Percentiles rank a stretch among this genome's conserved stretches.
These are phyloP conservation scores for Calliscelio sp. DNA, from an alignment of 2,888 invertebrate species.

Conservation along the genomic window DNA sequence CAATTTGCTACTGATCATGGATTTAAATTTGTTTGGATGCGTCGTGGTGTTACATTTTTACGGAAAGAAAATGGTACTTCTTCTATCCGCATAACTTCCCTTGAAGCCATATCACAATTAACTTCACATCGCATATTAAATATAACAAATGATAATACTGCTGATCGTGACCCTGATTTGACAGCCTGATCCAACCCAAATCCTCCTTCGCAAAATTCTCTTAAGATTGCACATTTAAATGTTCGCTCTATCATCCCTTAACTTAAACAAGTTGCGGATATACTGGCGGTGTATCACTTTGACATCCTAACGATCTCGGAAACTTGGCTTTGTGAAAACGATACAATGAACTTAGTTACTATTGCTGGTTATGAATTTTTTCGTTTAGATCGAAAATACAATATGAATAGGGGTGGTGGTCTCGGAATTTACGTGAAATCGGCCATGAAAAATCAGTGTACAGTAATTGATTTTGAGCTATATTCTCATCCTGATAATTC, in stretches of 20 bases:
- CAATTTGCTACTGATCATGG: not conserved
- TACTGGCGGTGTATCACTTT: not conserved
- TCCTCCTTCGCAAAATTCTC: not conserved
- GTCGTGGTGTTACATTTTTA: not conserved
- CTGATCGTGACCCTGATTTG: too few relatives aligned
- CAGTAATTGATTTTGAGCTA: not conserved
- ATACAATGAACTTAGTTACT: not conserved
- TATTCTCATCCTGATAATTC: not conserved
- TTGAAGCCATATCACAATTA: too few relatives aligned
- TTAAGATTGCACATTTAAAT: slow-evolving; percentile 12
- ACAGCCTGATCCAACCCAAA: not conserved
- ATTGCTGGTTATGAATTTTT: not conserved
- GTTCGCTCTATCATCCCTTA: not conserved
- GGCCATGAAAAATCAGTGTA: not conserved
- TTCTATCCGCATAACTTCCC: not conserved
- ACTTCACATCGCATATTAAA: too few relatives aligned
- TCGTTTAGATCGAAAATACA: not conserved
- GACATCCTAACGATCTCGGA: not conserved
- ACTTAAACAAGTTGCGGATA: not conserved
- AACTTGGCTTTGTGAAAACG: not conserved
- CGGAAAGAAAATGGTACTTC: not conserved
- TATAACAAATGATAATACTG: too few relatives aligned
- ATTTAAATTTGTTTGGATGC: slow-evolving; percentile 3
- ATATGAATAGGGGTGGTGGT: not conserved
- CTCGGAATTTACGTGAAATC: not conserved